Conservation (phyloP, 2,888 invertebrate genomes). For the Erebia epiphron region DNA sequence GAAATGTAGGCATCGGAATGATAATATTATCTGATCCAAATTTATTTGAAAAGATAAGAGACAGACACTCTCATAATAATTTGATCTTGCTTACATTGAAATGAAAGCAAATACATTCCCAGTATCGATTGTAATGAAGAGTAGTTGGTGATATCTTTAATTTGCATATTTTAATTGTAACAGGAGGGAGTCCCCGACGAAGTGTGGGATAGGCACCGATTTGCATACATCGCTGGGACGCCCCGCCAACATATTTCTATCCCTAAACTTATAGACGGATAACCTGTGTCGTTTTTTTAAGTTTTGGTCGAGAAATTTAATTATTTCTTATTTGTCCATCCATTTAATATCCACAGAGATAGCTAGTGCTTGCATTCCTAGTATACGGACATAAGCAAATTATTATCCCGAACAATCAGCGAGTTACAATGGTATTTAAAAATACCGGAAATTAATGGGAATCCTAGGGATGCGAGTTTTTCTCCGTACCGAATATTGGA, state of each 20-base stretch:
- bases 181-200: conserved; percentile 62
- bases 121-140: conserved; percentile 69
- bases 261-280: conserved; percentile 18
- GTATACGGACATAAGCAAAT: too few relatives aligned
- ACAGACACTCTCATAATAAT: conserved; percentile 28
- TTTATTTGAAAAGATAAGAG: too few relatives aligned
- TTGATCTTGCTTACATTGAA: background rate
- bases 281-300: background rate
- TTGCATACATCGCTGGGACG: conserved; percentile 63
- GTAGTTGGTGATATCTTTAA: conserved; percentile 73
- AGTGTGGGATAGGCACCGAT: conserved; percentile 71
- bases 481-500: too few relatives aligned
- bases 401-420: too few relatives aligned
- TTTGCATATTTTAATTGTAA: conserved; percentile 83
- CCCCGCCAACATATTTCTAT: conserved; percentile 32
- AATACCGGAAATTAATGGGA: too few relatives aligned
- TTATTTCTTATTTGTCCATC: background rate
- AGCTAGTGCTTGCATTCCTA: too few relatives aligned
- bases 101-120: conserved; percentile 32
- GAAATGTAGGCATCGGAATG: too few relatives aligned
- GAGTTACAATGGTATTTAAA: too few relatives aligned
- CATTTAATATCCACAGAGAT: background rate
- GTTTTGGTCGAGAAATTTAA: background rate
- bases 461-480: too few relatives aligned
- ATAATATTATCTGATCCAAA: too few relatives aligned